phyloP scores from a whole-genome alignment of 2,113 vertebrate species.

The Ascaphus truei region DNA sequence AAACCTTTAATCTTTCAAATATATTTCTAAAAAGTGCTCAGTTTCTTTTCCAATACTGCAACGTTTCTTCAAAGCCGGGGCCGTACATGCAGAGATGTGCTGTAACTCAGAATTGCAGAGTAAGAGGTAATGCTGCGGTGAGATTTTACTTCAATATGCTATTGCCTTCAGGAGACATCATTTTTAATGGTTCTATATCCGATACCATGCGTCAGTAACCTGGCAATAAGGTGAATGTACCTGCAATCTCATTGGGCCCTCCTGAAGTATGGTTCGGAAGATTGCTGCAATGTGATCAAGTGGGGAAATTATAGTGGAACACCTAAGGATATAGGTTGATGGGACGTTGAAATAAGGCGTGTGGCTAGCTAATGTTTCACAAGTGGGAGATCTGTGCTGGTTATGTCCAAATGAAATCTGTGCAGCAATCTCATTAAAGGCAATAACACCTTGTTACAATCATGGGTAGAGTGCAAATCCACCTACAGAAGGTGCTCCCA shows the following conservation, averaged over 20 bases:
- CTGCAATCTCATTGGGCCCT: background rate
- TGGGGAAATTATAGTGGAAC: conserved; percentile 4
- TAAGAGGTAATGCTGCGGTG: background rate
- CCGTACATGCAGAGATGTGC: background rate
- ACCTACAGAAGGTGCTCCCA: too few species aligned
- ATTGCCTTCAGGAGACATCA: background rate
- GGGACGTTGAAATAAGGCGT: background rate
- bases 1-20: conserved; percentile 19
- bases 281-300: background rate
- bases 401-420: background rate
- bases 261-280: background rate
- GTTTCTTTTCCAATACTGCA: background rate
- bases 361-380: background rate
- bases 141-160: background rate
- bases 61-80: background rate
- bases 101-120: background rate
- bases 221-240: background rate
- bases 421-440: rapidly evolving
- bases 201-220: background rate
- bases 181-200: background rate
- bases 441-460: too few species aligned
- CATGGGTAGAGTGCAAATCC: too few species aligned
- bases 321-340: background rate
- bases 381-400: background rate
- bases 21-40: background rate